Evolutionary conservation across 2,888 invertebrate genomes (phyloP), one percentile per base, ranked within the genome.

Genomic region (Morpho deidamia): DNA sequence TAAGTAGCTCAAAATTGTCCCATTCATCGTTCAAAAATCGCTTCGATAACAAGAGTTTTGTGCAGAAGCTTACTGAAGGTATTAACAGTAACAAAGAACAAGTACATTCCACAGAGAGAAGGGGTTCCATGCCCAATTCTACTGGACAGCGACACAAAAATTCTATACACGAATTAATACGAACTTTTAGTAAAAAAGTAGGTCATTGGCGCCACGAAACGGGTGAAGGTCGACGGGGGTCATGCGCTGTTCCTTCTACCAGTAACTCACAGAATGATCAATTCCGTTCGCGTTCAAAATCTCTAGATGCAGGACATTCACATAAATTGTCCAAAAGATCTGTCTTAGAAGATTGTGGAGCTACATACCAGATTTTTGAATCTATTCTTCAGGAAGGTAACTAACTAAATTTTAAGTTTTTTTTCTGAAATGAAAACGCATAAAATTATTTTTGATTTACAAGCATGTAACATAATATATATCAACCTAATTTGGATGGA

Each of bases 321-420:
- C 78, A 90, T 41, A 74, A 71, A 63, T 56, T 75, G 42, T 45
- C 67, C 7, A 71, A 61, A 53, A 81, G 89, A 63, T 90, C 90
- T 56, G 81, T 91, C 55, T 83, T 93, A n/a, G 91, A 92, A 58
- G 96, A 96, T 72, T 95, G 95, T 72, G 95, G 94, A 49, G 92
- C 95, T 8, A 96, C 95, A 7, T 96, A 96, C 74, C 91, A 93
- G 74, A 95, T 96, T 69, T 96, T 93, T 77, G 95, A 96, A 63
- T 91, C 92, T 63, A 96, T 96, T 70, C 87, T 96, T 32, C 78
- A 73, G 77, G 85, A 88, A 86, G 88, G 88, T 88, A 83, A 59
- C 54, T 58, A 11, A 11, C 39, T 32, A 12, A 40, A 41, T 47
- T 40, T 33, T 33, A 9, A 9, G 2, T 38, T 39, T 39, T 51